A percentile compares a stretch with the other conserved stretches of the same genome.
phyloP scores from a whole-genome alignment of 1,140 invertebrate species.

The Heliconius nattereri region DNA sequence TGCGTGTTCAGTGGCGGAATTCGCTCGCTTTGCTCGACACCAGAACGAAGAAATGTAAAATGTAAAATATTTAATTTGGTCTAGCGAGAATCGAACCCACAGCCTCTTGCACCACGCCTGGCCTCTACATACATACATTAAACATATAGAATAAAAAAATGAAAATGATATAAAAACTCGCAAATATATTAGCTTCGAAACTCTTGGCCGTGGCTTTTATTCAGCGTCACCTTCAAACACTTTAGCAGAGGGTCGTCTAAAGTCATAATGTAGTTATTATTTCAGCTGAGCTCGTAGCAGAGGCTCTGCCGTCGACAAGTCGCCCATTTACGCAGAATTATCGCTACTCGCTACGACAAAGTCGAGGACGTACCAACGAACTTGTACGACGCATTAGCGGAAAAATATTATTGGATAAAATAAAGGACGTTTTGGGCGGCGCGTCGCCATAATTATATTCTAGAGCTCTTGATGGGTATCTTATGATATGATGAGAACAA shows the following conservation, averaged over 20 bases:
- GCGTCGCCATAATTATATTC: slow-evolving; percentile 15
- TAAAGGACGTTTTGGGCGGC: slow-evolving; percentile 9
- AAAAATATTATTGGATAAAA: slow-evolving; percentile 32
- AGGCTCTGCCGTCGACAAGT: slow-evolving; percentile 70
- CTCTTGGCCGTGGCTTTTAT: slow-evolving; percentile 46
- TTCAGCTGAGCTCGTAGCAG: slow-evolving; percentile 61
- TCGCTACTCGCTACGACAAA: slow-evolving; percentile 73
- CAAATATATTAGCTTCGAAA: neutral
- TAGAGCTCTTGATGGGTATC: neutral
- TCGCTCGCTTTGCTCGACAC: too few species aligned
- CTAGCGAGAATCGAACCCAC: too few species aligned
- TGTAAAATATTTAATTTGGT: too few species aligned
- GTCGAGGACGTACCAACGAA: slow-evolving; percentile 50
- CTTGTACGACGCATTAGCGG: slow-evolving; percentile 34
- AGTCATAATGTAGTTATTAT: slow-evolving; percentile 78
- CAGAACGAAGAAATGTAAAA: too few species aligned
- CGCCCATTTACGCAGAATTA: slow-evolving; percentile 74
- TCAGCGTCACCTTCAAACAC: slow-evolving; percentile 61
- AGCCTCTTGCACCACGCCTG: too few species aligned
- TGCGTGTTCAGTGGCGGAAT: too few species aligned
- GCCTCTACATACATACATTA: too few species aligned
- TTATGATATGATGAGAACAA: neutral
- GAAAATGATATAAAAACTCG: too few species aligned
- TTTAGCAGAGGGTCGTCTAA: slow-evolving; percentile 66
- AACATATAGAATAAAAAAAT: too few species aligned